A percentile compares a stretch with the other conserved stretches of the same genome.
Conservation (phyloP, 2,113 vertebrate genomes). For the Aptenodytes forsteri region DNA sequence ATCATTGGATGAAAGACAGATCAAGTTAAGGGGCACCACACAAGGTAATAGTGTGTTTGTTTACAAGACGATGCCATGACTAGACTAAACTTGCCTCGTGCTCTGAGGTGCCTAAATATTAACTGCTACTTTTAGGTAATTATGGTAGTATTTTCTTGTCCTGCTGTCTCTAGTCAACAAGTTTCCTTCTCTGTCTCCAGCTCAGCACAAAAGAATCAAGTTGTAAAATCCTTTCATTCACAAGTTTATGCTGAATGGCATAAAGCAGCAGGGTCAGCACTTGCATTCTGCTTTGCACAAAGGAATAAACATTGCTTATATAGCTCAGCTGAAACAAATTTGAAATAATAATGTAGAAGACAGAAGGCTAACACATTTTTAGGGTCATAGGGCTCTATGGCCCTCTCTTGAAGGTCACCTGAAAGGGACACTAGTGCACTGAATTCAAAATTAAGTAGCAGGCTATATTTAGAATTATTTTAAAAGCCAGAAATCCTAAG, state of each 20-base stretch:
- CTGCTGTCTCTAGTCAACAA: neutral
- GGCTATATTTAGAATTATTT: neutral
- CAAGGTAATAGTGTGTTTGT: constrained; percentile 31
- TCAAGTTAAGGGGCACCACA: neutral
- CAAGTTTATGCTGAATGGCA: neutral
- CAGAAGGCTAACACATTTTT: neutral
- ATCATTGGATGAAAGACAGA: neutral
- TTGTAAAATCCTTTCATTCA: neutral
- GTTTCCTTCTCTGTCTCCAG: neutral
- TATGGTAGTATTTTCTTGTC: neutral
- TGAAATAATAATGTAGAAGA: neutral
- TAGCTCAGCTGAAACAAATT: neutral
- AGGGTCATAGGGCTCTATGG: neutral
- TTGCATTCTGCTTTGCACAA: neutral
- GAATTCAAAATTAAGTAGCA: neutral
- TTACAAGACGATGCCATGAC: constrained; percentile 8
- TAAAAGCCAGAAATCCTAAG: neutral
- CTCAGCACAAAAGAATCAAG: neutral
- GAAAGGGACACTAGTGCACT: neutral
- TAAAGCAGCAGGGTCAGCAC: neutral
- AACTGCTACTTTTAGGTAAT: neutral
- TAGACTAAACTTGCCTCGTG: neutral
- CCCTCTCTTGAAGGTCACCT: constrained; percentile 46
- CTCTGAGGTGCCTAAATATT: neutral
- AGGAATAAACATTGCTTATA: neutral